Base-by-base conservation (phyloP, 2,888 invertebrate genomes). In the Argyra leucocephala region DNA sequence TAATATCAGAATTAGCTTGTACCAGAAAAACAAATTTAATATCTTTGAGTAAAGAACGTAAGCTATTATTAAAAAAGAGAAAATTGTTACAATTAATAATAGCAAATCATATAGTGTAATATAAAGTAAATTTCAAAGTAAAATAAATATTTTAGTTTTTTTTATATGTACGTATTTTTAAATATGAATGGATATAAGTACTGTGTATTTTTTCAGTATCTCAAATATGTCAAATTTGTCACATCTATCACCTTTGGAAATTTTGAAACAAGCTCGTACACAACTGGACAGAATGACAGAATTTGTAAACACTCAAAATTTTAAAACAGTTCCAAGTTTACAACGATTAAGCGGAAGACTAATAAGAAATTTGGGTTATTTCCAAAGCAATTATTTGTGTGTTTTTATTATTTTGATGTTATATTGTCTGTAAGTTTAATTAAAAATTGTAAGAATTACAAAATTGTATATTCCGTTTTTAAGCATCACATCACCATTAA, bases 361-460 rank as follows among this genome's bases (percentile, higher is more conserved):
- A 66, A 85, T 92, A 74, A 84, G 88, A 72, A 96, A 96, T 80
- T 82, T 96, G 67, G 90, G 91, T 74, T 88, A 92, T 74, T 96
- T 96, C 76, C 93, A 94, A 80, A 91, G 92, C 76, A 96, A 96
- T 80, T 96, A 97, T 76, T 80, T 96, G 67, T 91, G 93, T 78
- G 89, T 96, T 1, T 93, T 93, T 74, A 78, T 94, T 68, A 90
- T 91, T 69, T 82, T 96, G 66, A 88, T 95, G 76, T 82, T 91
- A 37, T 96, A 96, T 78, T 96, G 95, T 76, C 81, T 96, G 94
- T 95, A 83, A 89, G 91, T 86, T n/a, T n/a, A n/a, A n/a, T n/a
- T n/a, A n/a, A n/a, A n/a, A n/a, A n/a, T 3, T 57, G 5, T n/a
- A n/a, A n/a, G 15, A 21, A 21, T 57, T 57, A 21, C n/a, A 10